A percentile compares a stretch with the other conserved stretches of the same genome.
phyloP scores from a whole-genome alignment of 2,888 invertebrate genomes.

The Morpho helenor region DNA sequence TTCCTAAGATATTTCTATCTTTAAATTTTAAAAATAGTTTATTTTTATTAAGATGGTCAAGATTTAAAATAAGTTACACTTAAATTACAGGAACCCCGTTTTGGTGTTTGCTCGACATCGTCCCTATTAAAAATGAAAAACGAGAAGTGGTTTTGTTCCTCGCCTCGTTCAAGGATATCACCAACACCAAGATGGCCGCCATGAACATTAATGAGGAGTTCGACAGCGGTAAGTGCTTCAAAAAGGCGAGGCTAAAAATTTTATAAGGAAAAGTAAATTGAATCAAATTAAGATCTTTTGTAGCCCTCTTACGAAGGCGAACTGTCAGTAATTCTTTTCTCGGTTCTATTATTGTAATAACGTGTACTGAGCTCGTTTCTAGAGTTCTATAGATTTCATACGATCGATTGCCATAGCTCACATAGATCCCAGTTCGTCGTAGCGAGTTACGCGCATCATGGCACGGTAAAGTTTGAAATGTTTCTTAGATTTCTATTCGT shows the following conservation, averaged over 20 bases:
- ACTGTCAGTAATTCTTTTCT: slow-evolving; percentile 26
- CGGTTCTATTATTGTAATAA: slow-evolving; percentile 42
- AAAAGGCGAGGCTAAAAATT: slow-evolving; percentile 34
- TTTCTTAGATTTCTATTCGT: slow-evolving; percentile 38
- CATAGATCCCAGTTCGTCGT: slow-evolving; percentile 61
- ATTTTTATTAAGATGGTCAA: too few relatives aligned
- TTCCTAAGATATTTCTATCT: too few relatives aligned
- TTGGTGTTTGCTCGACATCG: slow-evolving; percentile 97
- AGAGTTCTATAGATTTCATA: slow-evolving; percentile 46
- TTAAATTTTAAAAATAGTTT: too few relatives aligned
- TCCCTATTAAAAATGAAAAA: slow-evolving; percentile 99
- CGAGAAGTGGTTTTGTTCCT: slow-evolving; percentile 97
- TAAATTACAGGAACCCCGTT: slow-evolving; percentile 88
- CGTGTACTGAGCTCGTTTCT: slow-evolving; percentile 61
- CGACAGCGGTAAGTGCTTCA: slow-evolving; percentile 88
- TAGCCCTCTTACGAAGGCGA: slow-evolving; percentile 11
- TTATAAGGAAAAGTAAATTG: slow-evolving; percentile 33
- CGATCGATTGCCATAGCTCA: slow-evolving; percentile 54
- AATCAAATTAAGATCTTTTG: slow-evolving; percentile 16
- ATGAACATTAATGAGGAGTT: slow-evolving; percentile 91
- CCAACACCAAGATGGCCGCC: slow-evolving; percentile 93
- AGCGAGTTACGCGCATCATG: slow-evolving; percentile 63
- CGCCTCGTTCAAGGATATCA: slow-evolving; percentile 98
- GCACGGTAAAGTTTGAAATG: slow-evolving; percentile 69
- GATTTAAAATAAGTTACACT: slow-evolving; percentile 16